Conservation (phyloP, 2,888 invertebrate genomes). For the Drosophila lutescens region DNA sequence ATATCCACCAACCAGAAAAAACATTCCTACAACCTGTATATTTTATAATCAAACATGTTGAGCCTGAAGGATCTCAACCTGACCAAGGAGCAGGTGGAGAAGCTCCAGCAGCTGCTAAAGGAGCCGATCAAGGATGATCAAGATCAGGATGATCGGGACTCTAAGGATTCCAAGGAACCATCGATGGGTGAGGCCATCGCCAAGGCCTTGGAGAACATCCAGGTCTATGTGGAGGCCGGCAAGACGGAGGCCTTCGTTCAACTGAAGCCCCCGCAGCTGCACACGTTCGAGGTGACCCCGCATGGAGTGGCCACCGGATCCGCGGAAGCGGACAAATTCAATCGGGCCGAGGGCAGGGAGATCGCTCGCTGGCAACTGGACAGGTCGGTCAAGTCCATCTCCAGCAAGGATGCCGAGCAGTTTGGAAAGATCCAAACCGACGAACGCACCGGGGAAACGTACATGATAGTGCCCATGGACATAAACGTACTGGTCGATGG, state of each 20-base stretch:
- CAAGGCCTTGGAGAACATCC: conserved; percentile 33
- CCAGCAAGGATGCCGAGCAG: neutral
- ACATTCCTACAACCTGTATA: neutral
- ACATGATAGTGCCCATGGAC: neutral
- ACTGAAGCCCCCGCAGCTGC: conserved; percentile 32
- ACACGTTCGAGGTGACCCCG: conserved; percentile 44
- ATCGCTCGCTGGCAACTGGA: neutral
- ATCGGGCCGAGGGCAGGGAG: neutral
- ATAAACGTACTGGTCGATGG: neutral
- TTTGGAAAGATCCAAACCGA: neutral
- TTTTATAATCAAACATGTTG: neutral
- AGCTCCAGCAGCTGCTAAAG: neutral
- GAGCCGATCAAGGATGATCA: neutral
- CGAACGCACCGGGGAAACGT: neutral
- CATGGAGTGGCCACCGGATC: neutral
- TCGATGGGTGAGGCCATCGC: conserved; percentile 18
- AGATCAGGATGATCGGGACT: neutral
- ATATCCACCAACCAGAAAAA: neutral
- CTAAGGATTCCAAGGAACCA: neutral
- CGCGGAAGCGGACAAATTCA: neutral
- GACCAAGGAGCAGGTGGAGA: neutral
- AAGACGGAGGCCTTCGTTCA: conserved; percentile 21
- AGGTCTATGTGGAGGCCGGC: conserved; percentile 37
- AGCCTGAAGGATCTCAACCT: neutral
- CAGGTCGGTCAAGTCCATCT: neutral